Evolutionary conservation across 2,888 invertebrate genomes (phyloP).

Genomic region (Dione juno): DNA sequence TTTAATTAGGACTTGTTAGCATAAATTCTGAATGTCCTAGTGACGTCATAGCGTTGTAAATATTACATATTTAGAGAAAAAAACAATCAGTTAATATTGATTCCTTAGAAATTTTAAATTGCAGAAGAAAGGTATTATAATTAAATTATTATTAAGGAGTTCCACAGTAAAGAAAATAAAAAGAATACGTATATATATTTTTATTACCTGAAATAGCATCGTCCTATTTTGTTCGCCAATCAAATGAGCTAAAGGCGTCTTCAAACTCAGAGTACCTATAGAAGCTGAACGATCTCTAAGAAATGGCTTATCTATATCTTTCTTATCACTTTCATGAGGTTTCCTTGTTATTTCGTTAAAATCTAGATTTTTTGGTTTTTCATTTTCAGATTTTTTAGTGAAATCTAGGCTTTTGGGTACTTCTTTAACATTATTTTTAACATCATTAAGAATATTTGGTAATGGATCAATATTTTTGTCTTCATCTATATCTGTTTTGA

Average conservation of each 20-base stretch:
- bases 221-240: conserved; percentile 92
- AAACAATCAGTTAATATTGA: too few relatives aligned
- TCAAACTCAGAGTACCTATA: conserved; percentile 81
- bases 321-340: conserved; percentile 44
- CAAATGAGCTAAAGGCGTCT: conserved; percentile 75
- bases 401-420: conserved; percentile 31
- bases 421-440: conserved; percentile 38
- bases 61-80: too few relatives aligned
- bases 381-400: conserved; percentile 20
- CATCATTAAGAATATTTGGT: conserved; percentile 38
- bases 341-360: conserved; percentile 63
- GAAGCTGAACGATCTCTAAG: conserved; percentile 85
- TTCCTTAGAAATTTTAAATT: too few relatives aligned
- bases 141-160: too few relatives aligned
- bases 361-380: conserved; percentile 51
- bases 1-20: too few relatives aligned
- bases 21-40: too few relatives aligned
- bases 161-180: too few relatives aligned
- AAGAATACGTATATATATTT: too few relatives aligned
- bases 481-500: conserved; percentile 32
- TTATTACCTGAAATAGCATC: conserved; percentile 95
- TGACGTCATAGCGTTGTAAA: too few relatives aligned
- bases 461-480: conserved; percentile 46
- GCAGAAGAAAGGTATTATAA: too few relatives aligned
- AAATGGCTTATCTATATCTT: conserved; percentile 65